Conservation (phyloP, 2,113 vertebrate species). For the Camelus dromedarius region DNA sequence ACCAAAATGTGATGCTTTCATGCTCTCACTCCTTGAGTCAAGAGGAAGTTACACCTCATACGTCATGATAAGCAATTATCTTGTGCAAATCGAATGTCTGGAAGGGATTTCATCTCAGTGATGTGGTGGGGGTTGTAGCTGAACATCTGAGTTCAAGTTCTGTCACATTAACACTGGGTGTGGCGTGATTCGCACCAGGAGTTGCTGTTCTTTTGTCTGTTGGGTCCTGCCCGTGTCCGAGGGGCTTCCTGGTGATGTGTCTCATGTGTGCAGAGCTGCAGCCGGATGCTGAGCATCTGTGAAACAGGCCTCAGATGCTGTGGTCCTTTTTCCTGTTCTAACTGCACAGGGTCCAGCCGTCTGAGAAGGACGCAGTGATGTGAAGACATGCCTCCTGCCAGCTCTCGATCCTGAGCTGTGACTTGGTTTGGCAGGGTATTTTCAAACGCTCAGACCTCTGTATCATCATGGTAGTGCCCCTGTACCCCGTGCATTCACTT, state of each 20-base stretch:
- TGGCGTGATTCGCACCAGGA: neutral
- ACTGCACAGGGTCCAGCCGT: neutral
- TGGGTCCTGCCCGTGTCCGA: neutral
- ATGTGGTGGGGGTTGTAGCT: neutral
- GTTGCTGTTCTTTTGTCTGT: neutral
- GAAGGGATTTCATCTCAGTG: neutral
- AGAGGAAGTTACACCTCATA: neutral
- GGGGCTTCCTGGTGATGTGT: neutral
- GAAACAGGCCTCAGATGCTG: neutral
- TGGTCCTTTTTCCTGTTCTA: neutral
- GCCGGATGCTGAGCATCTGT: neutral
- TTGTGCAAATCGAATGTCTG: neutral
- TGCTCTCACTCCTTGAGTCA: neutral
- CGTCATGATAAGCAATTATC: neutral
- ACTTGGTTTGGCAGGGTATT: neutral
- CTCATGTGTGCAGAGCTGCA: neutral
- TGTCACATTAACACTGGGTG: neutral
- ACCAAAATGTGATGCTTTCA: neutral
- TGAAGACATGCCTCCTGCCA: neutral
- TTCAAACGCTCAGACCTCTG: neutral
- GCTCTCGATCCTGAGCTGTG: neutral
- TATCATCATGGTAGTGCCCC: neutral
- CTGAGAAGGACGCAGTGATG: neutral
- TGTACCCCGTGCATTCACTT: neutral
- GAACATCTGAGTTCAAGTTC: neutral